phyloP scores from a whole-genome alignment of 2,888 invertebrate genomes.

The Schizotus pectinicornis region DNA sequence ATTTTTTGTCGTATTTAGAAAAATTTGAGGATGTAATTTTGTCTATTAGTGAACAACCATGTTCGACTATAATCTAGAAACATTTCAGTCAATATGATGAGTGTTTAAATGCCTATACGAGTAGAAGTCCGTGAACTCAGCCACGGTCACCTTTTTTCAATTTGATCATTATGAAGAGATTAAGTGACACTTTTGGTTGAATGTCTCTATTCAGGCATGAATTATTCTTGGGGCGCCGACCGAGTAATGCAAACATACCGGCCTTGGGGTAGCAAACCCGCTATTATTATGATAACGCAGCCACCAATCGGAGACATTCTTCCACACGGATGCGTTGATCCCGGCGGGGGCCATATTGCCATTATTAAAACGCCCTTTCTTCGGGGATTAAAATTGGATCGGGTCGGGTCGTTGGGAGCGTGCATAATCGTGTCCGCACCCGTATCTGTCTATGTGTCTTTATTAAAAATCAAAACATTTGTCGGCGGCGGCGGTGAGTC shows the following conservation, averaged over 20 bases:
- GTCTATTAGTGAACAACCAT: no score
- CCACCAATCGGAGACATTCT: conserved; percentile 55
- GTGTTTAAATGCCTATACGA: no score
- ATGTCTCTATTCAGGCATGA: conserved; percentile 46
- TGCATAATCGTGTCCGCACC: conserved; percentile 44
- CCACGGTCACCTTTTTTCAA: neutral
- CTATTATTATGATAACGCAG: conserved; percentile 56
- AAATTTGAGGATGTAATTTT: no score
- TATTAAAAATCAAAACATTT: conserved; percentile 50
- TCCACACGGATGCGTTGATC: conserved; percentile 52
- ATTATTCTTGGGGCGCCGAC: conserved; percentile 49
- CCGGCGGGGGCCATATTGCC: conserved; percentile 42
- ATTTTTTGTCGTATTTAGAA: no score
- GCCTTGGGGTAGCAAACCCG: conserved; percentile 40
- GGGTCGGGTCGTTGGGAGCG: conserved; percentile 43
- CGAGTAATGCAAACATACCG: conserved; percentile 42
- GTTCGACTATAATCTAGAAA: no score
- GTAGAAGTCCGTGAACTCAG: no score
- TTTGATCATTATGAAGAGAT: conserved; percentile 47
- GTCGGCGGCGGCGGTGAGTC: conserved; percentile 35
- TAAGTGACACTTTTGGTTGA: conserved; percentile 48
- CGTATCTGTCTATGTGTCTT: conserved; percentile 38
- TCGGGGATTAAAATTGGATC: conserved; percentile 43
- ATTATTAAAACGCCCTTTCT: conserved; percentile 42
- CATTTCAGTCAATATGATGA: no score